phyloP scores from a whole-genome alignment of 1,140 invertebrate genomes.

The Heliothis virescens region DNA sequence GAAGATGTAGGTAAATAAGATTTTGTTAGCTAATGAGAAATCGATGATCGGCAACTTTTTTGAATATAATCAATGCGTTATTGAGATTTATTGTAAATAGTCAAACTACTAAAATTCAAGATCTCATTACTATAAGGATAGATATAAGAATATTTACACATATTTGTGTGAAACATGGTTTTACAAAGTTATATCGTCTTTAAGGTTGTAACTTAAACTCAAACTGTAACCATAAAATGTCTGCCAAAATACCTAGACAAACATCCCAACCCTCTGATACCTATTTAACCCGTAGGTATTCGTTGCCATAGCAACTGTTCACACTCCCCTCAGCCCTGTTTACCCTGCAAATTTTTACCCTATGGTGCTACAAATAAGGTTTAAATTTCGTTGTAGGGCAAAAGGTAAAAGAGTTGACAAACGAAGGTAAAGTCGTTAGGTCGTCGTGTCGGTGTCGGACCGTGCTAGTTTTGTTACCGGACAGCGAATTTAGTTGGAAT shows the following conservation, averaged over 20 bases:
- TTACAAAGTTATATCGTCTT: no score
- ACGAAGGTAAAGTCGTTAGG: constrained; percentile 20
- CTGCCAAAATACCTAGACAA: not conserved
- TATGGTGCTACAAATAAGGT: not conserved
- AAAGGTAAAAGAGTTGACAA: constrained; percentile 31
- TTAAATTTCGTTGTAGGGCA: not conserved
- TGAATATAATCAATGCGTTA: no score
- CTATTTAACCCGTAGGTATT: constrained; percentile 35
- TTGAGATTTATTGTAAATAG: no score
- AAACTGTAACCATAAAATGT: not conserved
- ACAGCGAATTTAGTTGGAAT: constrained; percentile 4
- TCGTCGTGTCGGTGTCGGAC: constrained; percentile 13
- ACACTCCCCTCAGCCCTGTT: not conserved
- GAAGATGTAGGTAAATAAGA: no score
- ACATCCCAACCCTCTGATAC: constrained; percentile 21
- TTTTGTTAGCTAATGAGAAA: constrained; percentile 1
- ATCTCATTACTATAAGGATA: no score
- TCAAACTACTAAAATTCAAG: no score
- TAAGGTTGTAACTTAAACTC: no score
- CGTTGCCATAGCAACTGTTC: constrained; percentile 36
- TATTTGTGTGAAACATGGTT: no score
- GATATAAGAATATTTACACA: no score
- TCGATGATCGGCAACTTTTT: not conserved
- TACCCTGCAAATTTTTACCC: not conserved
- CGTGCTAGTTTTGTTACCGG: constrained; percentile 54